phyloP scores from a whole-genome alignment of 2,888 invertebrate genomes.

The Nemoura dubitans region DNA sequence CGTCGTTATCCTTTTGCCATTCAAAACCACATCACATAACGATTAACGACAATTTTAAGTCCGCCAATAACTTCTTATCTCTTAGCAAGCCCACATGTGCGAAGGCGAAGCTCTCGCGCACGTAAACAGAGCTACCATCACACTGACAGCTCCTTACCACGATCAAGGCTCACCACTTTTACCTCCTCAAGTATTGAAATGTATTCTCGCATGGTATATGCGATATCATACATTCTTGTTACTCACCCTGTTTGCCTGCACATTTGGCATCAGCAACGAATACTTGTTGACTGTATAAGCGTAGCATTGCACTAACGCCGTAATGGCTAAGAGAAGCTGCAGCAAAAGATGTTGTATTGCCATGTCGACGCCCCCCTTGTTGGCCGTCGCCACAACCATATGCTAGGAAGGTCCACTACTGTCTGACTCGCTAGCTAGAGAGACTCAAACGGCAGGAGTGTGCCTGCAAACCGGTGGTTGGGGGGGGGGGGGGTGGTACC shows the following conservation, averaged over 20 bases:
- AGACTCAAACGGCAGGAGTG: neutral
- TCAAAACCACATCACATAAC: neutral
- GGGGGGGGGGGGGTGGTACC: neutral
- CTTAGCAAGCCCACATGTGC: neutral
- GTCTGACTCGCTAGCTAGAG: neutral
- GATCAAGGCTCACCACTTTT: neutral
- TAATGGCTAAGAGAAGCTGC: neutral
- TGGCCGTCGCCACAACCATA: neutral
- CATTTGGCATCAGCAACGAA: slow-evolving; percentile 84
- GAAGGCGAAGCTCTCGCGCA: neutral
- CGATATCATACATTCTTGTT: neutral
- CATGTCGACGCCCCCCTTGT: neutral
- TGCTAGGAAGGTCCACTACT: neutral
- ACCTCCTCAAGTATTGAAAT: neutral
- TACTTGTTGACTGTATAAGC: slow-evolving; percentile 64
- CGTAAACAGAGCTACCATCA: neutral
- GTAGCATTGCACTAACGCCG: slow-evolving; percentile 7
- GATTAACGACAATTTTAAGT: neutral
- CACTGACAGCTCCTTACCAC: neutral
- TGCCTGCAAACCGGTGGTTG: neutral
- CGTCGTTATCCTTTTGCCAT: neutral
- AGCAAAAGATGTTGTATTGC: slow-evolving; percentile 23
- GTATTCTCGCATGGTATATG: neutral
- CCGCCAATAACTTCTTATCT: neutral
- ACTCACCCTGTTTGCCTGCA: slow-evolving; percentile 80